These are phyloP conservation scores for Hymenochirus boettgeri DNA, from an alignment of 2,113 vertebrate genomes.

Conservation along the genomic window DNA sequence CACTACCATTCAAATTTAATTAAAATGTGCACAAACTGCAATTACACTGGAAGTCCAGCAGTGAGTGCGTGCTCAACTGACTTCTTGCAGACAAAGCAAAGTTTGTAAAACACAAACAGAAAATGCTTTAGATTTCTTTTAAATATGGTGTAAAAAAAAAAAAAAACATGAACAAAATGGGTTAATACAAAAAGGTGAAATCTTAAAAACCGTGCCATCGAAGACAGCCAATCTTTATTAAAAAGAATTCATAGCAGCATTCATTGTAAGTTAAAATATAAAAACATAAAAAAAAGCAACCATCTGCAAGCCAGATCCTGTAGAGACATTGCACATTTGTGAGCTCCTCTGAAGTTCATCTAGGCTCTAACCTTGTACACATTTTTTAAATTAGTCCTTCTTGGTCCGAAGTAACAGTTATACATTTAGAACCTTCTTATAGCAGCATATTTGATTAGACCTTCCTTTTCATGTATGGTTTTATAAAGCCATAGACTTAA, in stretches of 20 bases:
- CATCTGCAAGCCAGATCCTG: slow-evolving; percentile 61
- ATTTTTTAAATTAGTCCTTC: neutral
- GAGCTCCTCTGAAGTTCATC: slow-evolving; percentile 10
- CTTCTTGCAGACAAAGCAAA: no score
- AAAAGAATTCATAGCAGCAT: slow-evolving; percentile 86
- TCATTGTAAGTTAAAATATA: slow-evolving; percentile 50
- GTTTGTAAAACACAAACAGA: no score
- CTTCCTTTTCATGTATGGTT: slow-evolving; percentile 69
- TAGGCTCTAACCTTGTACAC: neutral
- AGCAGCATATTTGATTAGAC: slow-evolving; percentile 77
- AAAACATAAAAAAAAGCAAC: slow-evolving; percentile 54
- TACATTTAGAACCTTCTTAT: slow-evolving; percentile 71
- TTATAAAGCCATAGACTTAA: slow-evolving; percentile 57
- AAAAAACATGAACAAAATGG: no score
- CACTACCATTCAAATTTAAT: no score
- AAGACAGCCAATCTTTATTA: slow-evolving; percentile 78
- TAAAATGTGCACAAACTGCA: no score
- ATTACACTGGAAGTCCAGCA: no score
- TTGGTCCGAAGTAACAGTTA: slow-evolving; percentile 41
- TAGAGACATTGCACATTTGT: slow-evolving; percentile 27
- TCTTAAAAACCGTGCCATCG: slow-evolving; percentile 48
- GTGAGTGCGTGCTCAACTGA: no score
- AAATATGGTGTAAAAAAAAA: no score
- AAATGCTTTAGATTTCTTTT: no score
- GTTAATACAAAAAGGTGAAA: no score